Base-by-base conservation (phyloP, 2,888 invertebrate genomes). In the Melanchra persicariae region DNA sequence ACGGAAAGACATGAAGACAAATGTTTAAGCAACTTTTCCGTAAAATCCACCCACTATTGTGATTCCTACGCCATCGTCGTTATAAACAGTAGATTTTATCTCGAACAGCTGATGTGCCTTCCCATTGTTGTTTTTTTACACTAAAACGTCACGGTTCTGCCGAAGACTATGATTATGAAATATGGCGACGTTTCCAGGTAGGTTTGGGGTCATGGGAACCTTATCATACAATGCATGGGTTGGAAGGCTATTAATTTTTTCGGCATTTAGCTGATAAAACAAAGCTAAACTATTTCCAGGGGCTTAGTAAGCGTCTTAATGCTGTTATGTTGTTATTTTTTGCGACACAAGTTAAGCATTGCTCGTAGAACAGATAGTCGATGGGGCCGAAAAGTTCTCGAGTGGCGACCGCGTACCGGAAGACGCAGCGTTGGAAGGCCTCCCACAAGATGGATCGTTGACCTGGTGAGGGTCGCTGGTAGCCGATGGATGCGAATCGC, bases 21-120 rank as follows among this genome's bases (percentile, higher is more conserved):
- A 51, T 17, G 7, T 74, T 30, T 47, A 9, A 15, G 19, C 17
- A 26, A n/a, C 0, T 66, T 70, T 67, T 68, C 61, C 58, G 26
- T 64, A 51, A 63, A 64, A 59, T 43, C 30, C 40, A 26, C 10
- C 22, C 26, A 64, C 15, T 47, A 61, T 74, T 61, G 54, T 71
- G 26, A 45, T 49, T 22, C 10, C 37, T 57, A 57, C 40, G 43
- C 4, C 51, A 47, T 60, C 49, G 67, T 47, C 55, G 52, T 54
- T 51, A 63, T 64, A 66, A 79, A 72, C 74, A 71, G 66, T 70
- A 65, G 83, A 83, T 83, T 64, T 61, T 58, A 80, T 83, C 79
- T 75, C 17, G 57, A 79, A 74, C 72, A 79, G 74, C 66, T 75
- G 82, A 83, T 75, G 63, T 71, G 58, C 70, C 75, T 70, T 75